phyloP scores from a whole-genome alignment of 2,888 invertebrate genomes.

The Cylindroiulus punctatus region DNA sequence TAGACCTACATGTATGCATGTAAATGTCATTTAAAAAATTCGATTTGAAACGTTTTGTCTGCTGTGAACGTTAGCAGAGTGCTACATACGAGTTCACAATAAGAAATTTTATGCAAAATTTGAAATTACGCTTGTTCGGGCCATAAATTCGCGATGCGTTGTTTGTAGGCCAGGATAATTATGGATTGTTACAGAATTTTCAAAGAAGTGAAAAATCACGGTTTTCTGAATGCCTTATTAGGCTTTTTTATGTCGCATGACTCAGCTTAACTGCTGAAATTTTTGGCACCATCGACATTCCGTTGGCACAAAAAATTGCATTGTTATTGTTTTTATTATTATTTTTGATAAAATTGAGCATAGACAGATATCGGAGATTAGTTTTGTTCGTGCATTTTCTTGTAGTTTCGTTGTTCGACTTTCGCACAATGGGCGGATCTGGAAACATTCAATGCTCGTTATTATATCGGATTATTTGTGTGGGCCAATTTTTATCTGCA shows the following conservation, averaged over 20 bases:
- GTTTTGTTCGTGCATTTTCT: conserved; percentile 21
- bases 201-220: conserved; percentile 23
- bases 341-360: conserved; percentile 45
- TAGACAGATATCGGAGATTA: conserved; percentile 36
- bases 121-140: not conserved
- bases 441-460: conserved; percentile 17
- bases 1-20: not conserved
- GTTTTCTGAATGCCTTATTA: conserved; percentile 40
- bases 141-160: conserved; percentile 36
- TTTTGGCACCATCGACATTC: conserved; percentile 38
- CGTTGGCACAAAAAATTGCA: conserved; percentile 3
- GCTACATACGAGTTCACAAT: conserved; percentile 21
- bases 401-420: conserved; percentile 24
- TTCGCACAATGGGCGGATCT: conserved; percentile 31
- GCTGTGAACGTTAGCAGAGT: not conserved
- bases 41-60: not conserved
- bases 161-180: conserved; percentile 39
- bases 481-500: conserved; percentile 31
- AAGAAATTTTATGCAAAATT: conserved; percentile 38
- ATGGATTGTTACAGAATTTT: not conserved
- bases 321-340: conserved; percentile 45
- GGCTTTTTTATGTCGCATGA: conserved; percentile 23
- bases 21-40: not conserved
- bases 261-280: conserved; percentile 40
- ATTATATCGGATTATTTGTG: conserved; percentile 43